Evolutionary conservation across 2,113 vertebrate species (phyloP).

Genomic region (Chascanopsetta lugubris): DNA sequence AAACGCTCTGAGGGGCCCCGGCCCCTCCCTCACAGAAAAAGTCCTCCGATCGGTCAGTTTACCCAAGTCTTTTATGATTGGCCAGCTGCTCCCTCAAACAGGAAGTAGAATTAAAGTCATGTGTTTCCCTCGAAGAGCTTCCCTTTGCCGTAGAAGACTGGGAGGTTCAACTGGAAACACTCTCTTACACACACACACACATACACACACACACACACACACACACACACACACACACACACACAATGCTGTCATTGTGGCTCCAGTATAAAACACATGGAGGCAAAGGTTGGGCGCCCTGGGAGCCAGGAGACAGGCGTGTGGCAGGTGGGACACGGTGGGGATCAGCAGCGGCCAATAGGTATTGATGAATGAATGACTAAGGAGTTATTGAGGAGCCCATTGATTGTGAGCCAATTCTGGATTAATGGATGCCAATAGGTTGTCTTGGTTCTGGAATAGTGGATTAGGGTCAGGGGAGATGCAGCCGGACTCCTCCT

Average conservation of each 20-base stretch:
- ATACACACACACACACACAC: too few relatives aligned
- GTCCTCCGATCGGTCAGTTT: too few relatives aligned
- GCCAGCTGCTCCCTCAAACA: too few relatives aligned
- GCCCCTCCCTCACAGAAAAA: too few relatives aligned
- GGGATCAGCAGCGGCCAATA: slow-evolving; percentile 31
- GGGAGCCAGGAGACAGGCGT: slow-evolving; percentile 5
- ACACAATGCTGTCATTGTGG: not conserved
- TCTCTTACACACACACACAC: too few relatives aligned
- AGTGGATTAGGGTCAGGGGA: slow-evolving; percentile 57
- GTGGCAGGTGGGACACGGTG: slow-evolving; percentile 45
- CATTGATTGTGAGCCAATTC: slow-evolving; percentile 69
- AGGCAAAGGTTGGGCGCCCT: not conserved
- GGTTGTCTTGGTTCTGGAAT: slow-evolving; percentile 66
- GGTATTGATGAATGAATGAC: slow-evolving; percentile 71
- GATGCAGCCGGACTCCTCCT: slow-evolving; percentile 23
- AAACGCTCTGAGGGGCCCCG: too few relatives aligned
- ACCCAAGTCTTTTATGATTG: too few relatives aligned
- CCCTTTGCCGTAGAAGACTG: too few relatives aligned
- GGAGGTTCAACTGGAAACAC: too few relatives aligned
- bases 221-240: not conserved
- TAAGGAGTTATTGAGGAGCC: slow-evolving; percentile 67
- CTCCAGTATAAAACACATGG: not conserved
- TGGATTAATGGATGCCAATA: slow-evolving; percentile 70
- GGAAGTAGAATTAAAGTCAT: too few relatives aligned
- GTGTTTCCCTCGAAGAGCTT: too few relatives aligned